Evolutionary conservation across 2,888 invertebrate genomes (phyloP), one percentile per base, ranked within the genome.

Genomic region (Eupithecia centaureata): DNA sequence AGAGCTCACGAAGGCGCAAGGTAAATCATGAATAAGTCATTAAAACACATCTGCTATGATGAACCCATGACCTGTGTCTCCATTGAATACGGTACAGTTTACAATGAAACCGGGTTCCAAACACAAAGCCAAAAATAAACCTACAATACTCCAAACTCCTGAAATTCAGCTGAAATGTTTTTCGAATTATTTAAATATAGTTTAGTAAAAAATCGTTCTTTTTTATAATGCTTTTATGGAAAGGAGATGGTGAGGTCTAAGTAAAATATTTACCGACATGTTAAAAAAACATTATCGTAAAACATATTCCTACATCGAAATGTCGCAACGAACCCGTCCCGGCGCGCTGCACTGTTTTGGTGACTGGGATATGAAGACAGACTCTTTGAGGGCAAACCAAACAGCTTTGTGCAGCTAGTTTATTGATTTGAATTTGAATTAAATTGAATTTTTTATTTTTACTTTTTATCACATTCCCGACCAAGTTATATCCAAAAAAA

Each of bases 11-110:
- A 82, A 73, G 72, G 75, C 76, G 73, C 73, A 70, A 73, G 74
- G 75, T 73, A 63, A 76, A 74, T 81, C 86, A 84, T 88, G 88
- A 87, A 87, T 87, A 86, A 87, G 86, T 87, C 87, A 87, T 88
- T 88, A 84, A 82, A 86, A 85, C 80, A 82, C 81, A 85, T 82
- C 82, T 80, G 76, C 73, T 70, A 70, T 77, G 80, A 79, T 86
- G 86, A 82, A 82, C 87, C 76, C 79, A 64, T 81, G 88, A 86
- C 86, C 88, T 82, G 79, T 80, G 87, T 83, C 84, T 83, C 80
- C 81, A 82, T 77, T 73, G 80, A 81, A 79, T 80, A 84, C 79
- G 78, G 79, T 76, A 78, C 75, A 67, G 72, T 47, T 13, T 35
- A 8, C 57, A 30, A 2, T 62, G 57, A 30, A 57, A 57, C 57